Percentiles rank a stretch among this genome's conserved stretches.
Evolutionary conservation across 2,113 vertebrate species (phyloP).

Genomic region (Nesoenas mayeri): DNA sequence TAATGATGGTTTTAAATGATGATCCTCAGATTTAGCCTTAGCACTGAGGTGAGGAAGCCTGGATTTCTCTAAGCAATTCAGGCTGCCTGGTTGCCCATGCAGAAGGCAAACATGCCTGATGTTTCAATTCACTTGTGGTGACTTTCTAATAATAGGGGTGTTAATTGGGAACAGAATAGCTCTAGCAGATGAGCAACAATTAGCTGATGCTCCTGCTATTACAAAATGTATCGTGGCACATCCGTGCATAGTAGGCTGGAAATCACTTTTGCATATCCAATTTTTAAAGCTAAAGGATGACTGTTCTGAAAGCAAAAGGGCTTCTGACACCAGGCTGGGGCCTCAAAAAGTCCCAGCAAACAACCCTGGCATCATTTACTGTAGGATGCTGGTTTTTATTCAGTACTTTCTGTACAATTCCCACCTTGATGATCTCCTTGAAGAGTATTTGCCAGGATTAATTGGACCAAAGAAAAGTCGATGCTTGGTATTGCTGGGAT

Average conservation of each 20-base stretch:
- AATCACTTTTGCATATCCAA: neutral
- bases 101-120: constrained; percentile 28
- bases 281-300: neutral
- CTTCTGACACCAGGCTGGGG: neutral
- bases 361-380: neutral
- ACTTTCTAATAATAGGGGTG: constrained; percentile 33
- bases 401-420: neutral
- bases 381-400: neutral
- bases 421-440: neutral
- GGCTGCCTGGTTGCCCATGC: constrained; percentile 24
- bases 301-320: neutral
- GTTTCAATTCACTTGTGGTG: constrained; percentile 7
- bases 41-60: neutral
- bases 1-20: neutral
- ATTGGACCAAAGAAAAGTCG: neutral
- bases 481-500: neutral
- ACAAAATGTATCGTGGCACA: neutral
- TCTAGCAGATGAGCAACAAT: neutral
- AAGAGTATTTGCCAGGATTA: neutral
- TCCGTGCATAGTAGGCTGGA: neutral
- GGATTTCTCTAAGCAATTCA: neutral
- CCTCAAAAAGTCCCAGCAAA: rapidly evolving
- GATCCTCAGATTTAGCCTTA: neutral
- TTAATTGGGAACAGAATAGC: constrained; percentile 5
- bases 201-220: neutral